Conservation (phyloP, 2,113 vertebrate genomes). For the Chiloscyllium plagiosum region DNA sequence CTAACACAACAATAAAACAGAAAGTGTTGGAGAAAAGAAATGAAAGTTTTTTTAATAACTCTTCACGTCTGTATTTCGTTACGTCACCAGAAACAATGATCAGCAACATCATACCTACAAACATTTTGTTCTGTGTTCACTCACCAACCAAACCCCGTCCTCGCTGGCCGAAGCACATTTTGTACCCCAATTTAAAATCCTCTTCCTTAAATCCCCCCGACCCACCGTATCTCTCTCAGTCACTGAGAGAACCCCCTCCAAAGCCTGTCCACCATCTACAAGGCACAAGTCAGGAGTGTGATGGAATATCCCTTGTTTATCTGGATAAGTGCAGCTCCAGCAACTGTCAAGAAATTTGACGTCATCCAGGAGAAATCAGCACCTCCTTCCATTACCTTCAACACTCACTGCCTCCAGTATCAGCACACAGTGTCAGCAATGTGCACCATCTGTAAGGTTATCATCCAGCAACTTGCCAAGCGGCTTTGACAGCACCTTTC, state of each 20-base stretch:
- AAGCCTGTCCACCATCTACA: not conserved
- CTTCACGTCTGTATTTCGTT: not conserved
- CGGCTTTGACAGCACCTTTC: not conserved
- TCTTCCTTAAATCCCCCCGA: not conserved
- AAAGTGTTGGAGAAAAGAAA: not conserved
- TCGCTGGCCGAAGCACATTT: not conserved
- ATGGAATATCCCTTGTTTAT: not conserved
- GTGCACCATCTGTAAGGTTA: not conserved
- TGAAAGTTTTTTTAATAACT: not conserved
- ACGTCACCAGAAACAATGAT: too few relatives aligned
- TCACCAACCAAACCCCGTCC: not conserved
- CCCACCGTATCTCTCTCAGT: not conserved
- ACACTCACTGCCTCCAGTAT: not conserved
- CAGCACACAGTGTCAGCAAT: not conserved
- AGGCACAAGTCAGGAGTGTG: not conserved
- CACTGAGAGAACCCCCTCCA: too few relatives aligned
- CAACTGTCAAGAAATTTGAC: not conserved
- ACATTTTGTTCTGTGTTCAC: not conserved
- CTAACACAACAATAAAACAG: not conserved
- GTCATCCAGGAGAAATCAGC: too few relatives aligned
- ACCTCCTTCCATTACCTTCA: too few relatives aligned
- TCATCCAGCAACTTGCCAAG: not conserved
- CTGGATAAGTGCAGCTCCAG: not conserved
- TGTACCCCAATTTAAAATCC: not conserved
- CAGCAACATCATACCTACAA: not conserved